A percentile compares a stretch with the other conserved stretches of the same genome.
phyloP scores from a whole-genome alignment of 2,888 invertebrate genomes.

The Epirrita christyi region DNA sequence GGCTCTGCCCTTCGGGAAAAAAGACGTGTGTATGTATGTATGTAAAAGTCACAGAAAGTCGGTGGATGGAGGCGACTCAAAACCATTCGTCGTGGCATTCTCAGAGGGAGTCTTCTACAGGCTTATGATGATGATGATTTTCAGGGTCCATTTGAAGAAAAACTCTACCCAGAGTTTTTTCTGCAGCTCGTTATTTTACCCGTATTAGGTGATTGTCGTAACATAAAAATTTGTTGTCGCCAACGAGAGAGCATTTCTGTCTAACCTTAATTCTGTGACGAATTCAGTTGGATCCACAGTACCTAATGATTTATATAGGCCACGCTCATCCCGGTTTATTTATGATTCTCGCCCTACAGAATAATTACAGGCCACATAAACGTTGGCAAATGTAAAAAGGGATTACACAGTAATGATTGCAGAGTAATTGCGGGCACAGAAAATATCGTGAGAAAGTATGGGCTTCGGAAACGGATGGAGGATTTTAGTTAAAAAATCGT shows the following conservation, averaged over 20 bases:
- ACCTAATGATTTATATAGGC: slow-evolving; percentile 82
- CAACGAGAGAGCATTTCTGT: not conserved
- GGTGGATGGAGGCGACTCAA: too few relatives aligned
- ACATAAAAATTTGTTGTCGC: too few relatives aligned
- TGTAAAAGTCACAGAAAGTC: too few relatives aligned
- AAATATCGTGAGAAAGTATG: slow-evolving; percentile 29
- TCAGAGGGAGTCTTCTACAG: too few relatives aligned
- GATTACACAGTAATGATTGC: slow-evolving; percentile 72
- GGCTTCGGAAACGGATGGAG: slow-evolving; percentile 2
- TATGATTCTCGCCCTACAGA: slow-evolving; percentile 74
- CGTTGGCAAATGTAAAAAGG: slow-evolving; percentile 77
- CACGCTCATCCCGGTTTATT: slow-evolving; percentile 80
- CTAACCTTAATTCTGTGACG: slow-evolving; percentile 30
- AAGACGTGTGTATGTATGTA: too few relatives aligned
- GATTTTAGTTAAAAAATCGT: slow-evolving; percentile 2
- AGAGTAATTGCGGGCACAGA: slow-evolving; percentile 59
- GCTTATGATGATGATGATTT: too few relatives aligned
- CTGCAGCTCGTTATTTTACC: too few relatives aligned
- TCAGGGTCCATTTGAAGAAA: too few relatives aligned
- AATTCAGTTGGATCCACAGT: slow-evolving; percentile 67
- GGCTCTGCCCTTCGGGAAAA: too few relatives aligned
- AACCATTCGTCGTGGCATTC: too few relatives aligned
- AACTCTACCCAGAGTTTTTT: too few relatives aligned
- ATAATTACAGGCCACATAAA: slow-evolving; percentile 79
- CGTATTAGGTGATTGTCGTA: too few relatives aligned